Base-by-base conservation (phyloP, 2,797 vertebrate species). In the Characodon lateralis region DNA sequence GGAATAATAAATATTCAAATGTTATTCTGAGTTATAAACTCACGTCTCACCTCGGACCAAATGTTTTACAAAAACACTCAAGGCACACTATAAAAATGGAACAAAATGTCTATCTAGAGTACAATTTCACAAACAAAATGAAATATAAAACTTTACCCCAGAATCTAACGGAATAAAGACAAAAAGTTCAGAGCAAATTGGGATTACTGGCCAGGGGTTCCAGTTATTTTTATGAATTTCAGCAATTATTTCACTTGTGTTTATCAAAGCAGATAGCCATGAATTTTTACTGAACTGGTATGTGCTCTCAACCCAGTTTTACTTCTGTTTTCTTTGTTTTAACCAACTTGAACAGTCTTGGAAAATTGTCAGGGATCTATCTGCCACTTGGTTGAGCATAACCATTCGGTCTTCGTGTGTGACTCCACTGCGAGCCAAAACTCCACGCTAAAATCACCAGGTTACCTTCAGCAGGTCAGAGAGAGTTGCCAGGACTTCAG, bases 391-490 rank as follows among this genome's bases (percentile, higher is more conserved):
- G 35, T 65, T 66, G 63, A 66, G 63, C 28, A 63, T 18, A 18
- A 63, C 6, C 28, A 63, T 16, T 31, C 28, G 18, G 59, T 35
- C 28, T 66, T 24, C 5, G 9, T 31, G 63, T 4, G 18, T 10
- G 35, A 66, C 35, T 66, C 8, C 63, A 22, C 59, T 31, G 26
- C 26, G 14, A 59, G 14, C 58, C 26, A 28, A 22, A 68, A 68
- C 2, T 22, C 20, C 20, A 31, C 31, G 20, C 22, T 41, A 26
- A 26, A 48, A 69, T 16, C 24, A 18, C 56, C 1, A 12, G 0
- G 20, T 78, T 88, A 96, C 98, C 96, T 99, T 99, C 10, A 99
- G 94, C 74, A 99, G 96, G 82, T 98, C 96, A 4, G 98, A 99
- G 68, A 99, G 96, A 0, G 96, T 98, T 58, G 97, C 96, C 74